Evolutionary conservation across 2,113 vertebrate species (phyloP), one percentile per base, ranked within the genome.

Genomic region (Etheostoma spectabile): DNA sequence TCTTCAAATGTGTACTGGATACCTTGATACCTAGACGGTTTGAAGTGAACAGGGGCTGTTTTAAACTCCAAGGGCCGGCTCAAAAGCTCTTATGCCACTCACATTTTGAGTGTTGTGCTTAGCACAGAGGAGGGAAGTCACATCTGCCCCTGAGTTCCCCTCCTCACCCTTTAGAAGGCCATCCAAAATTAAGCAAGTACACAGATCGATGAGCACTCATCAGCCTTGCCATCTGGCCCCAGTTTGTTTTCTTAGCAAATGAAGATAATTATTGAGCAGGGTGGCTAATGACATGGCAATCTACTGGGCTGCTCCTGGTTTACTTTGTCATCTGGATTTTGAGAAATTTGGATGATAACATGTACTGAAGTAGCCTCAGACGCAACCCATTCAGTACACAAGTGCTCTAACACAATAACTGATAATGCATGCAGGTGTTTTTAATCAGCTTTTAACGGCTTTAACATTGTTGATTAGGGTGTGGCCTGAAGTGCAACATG

Each of bases 171-270:
- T 89, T 77, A 80, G 53, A 74, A 86, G 87, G 76, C 89, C 83
- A 69, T 85, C 73, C 52, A 83, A 86, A 91, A 91, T 86, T 49
- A 85, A 85, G 70, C 90, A 91, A 92, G 77, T 82, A 79, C 69
- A 70, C 87, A 78, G 94, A 95, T 95, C 90, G 93, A 95, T 94
- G 93, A 93, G 69, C 88, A 56, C 87, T 93, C 84, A 85, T 92
- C 89, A 91, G 84, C 88, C 57, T 78, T 42, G n/a, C 94, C 95
- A 95, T 95, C 95, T 95, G 95, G 92, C 83, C 80, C 67, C 80
- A 79, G 89, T 94, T 93, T 94, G 90, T 93, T 94, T 93, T 91
- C 92, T 92, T 90, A 94, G 91, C 86, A 92, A 95, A 95, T 94
- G 71, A 94, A 92, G 87, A 88, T 94, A 92, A 93, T 94, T 91